These are phyloP conservation scores for Champsocephalus gunnari DNA, from an alignment of 2,797 vertebrate species.

Conservation along the genomic window DNA sequence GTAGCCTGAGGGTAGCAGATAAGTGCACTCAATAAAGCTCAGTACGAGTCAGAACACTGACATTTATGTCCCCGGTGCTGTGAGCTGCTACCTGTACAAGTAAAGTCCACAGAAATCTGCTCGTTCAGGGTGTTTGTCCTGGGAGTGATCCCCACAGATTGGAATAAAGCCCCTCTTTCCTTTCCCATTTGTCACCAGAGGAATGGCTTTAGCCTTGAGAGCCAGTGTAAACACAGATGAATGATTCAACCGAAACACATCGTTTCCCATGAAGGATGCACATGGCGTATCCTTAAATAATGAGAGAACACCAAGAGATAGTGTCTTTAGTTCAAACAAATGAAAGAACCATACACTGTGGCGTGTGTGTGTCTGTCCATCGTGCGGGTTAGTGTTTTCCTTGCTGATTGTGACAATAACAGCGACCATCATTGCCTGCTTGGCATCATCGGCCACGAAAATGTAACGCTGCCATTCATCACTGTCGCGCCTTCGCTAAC, in stretches of 20 bases:
- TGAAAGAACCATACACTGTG: slow-evolving; percentile 34
- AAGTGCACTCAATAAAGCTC: slow-evolving; percentile 67
- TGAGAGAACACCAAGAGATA: slow-evolving; percentile 36
- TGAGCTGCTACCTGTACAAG: slow-evolving; percentile 60
- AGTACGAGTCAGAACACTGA: slow-evolving; percentile 61
- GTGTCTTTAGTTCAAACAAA: slow-evolving; percentile 44
- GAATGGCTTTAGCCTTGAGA: slow-evolving; percentile 72
- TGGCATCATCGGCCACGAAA: slow-evolving; percentile 60
- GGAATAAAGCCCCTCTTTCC: slow-evolving; percentile 50
- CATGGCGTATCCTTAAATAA: slow-evolving; percentile 56
- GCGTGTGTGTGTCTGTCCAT: slow-evolving; percentile 24
- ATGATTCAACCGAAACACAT: slow-evolving; percentile 63
- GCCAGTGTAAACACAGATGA: slow-evolving; percentile 69
- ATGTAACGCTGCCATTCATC: slow-evolving; percentile 73
- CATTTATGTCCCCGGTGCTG: slow-evolving; percentile 61
- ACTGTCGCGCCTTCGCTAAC: slow-evolving; percentile 60
- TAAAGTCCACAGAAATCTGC: slow-evolving; percentile 36
- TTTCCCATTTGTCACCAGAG: slow-evolving; percentile 63
- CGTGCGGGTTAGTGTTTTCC: slow-evolving; percentile 51
- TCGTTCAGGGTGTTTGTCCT: slow-evolving; percentile 41
- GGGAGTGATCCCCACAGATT: slow-evolving; percentile 53
- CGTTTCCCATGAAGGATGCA: slow-evolving; percentile 67
- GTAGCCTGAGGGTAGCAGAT: slow-evolving; percentile 64
- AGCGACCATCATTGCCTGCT: slow-evolving; percentile 65
- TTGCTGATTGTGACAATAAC: slow-evolving; percentile 74